Base-by-base conservation (phyloP, 1,140 invertebrate species). In the Drosophila ironensis region DNA sequence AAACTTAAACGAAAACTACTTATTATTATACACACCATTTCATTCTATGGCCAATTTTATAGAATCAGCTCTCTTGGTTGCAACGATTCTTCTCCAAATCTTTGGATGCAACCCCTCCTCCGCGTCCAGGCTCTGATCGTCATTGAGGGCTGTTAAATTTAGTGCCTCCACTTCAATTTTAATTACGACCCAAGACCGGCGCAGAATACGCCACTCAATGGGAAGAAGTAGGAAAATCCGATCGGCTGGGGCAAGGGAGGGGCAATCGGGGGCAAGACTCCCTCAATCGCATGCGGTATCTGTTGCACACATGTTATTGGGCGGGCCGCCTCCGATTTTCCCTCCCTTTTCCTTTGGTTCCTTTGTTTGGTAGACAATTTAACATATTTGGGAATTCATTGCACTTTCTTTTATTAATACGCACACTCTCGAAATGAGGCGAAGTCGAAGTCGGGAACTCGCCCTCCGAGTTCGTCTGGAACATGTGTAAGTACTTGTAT, bases 381-480 rank as follows among this genome's bases (percentile, higher is more conserved):
- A 84, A 84, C 80, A 84, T 84, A 86, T 84, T 84, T 84, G 80
- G 80, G 80, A 84, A 84, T 84, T 84, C 80, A 84, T 86, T 84
- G 80, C 80, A 84, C 80, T 84, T 84, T 84, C 80, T 86, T 84
- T 84, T 84, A 84, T 84, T 86, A 86, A 86, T 86, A 86, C 78
- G 70, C 75, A 67, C 56, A 57, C 51, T 63, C 45, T 69, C 45
- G 28, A 40, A 64, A 16, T 53, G 40, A 33, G 37, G 19, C 9
- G 28, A 51, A 56, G 72, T 72, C 60, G 52, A 81, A 47, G 38
- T 44, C 40, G 64, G 52, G 56, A 51, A 60, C 53, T 70, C 52
- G 57, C 69, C 37, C 47, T 40, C 67, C 17, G 57, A 50, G 60
- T 60, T 82, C 63, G 63, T 74, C 51, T 82, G 72, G 46, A 82